Evolutionary conservation across 2,113 vertebrate genomes (phyloP).

Genomic region (Sphaerodactylus townsendi): DNA sequence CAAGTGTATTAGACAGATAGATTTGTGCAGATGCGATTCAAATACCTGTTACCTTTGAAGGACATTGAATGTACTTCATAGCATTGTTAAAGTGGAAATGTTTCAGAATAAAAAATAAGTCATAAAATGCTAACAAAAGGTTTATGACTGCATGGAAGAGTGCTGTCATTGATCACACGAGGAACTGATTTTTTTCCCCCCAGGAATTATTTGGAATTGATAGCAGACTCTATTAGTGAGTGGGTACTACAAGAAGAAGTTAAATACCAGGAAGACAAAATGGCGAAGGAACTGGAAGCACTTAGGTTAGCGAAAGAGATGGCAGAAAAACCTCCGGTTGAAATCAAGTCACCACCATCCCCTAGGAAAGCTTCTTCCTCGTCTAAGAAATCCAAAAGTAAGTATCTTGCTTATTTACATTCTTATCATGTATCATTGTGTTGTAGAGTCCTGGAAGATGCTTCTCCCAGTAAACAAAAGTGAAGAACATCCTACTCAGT

Average conservation of each 20-base stretch:
- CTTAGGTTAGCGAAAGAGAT: constrained; percentile 4
- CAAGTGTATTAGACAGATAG: too few relatives aligned
- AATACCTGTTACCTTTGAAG: not conserved
- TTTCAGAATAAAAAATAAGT: not conserved
- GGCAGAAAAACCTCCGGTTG: constrained; percentile 27
- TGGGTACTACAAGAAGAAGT: constrained; percentile 84
- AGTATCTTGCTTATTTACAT: not conserved
- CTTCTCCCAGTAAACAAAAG: not conserved
- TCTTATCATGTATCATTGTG: not conserved
- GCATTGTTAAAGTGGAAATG: not conserved
- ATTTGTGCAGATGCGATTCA: not conserved
- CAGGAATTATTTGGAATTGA: constrained; percentile 87
- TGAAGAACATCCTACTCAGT: not conserved
- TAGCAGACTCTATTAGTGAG: constrained; percentile 78
- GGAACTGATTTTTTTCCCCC: constrained; percentile 1
- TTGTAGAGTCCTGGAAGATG: not conserved
- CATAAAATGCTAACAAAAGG: not conserved
- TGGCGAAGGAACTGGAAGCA: constrained; percentile 60
- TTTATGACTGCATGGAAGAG: not conserved
- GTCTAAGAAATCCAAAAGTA: constrained; percentile 56
- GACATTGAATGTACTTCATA: too few relatives aligned
- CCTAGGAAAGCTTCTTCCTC: constrained; percentile 22
- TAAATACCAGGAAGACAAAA: constrained; percentile 73
- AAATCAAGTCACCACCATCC: constrained; percentile 22
- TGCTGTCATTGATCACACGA: constrained; percentile 3